Base-by-base conservation (phyloP, 2,888 invertebrate species). In the Horisme vitalbata region DNA sequence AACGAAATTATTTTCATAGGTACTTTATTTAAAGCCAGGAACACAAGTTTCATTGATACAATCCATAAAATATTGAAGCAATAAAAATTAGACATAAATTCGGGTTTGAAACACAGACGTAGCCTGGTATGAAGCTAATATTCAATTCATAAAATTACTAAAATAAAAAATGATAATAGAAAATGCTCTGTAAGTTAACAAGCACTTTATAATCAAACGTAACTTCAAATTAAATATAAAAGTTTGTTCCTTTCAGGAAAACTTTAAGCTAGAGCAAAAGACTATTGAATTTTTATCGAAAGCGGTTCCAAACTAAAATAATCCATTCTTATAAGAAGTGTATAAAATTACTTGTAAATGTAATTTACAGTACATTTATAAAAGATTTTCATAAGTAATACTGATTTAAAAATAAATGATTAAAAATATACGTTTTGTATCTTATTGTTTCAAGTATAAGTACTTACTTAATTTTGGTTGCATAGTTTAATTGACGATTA, bases 21-120 rank as follows among this genome's bases (percentile, higher is more conserved):
- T 66, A 77, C 65, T 87, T 85, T 80, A 80, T 84, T 59, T 83
- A 79, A 85, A 84, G 81, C 86, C 83, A 83, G 79, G 80, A 85
- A 85, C 86, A 83, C 83, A 83, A 79, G 73, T 78, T 71, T 76
- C 63, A 75, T 70, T 68, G 65, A 72, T 71, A 78, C 68, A 71
- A 56, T 61, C 36, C 61, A 55, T 66, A 55, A 60, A 65, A 62
- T 53, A 72, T 63, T n/a, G 59, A 50, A 54, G 59, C 54, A 52
- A 58, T 64, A 65, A 65, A 62, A 56, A 52, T 60, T 49, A 56
- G 51, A 47, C 20, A 41, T 47, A 41, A 52, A 50, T 52, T 48
- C 48, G 48, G 50, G 41, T 44, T 51, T 15, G 21, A 31, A 35
- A 44, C 21, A 35, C 43, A 24, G 13, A n/a, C n/a, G n/a, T n/a